These are phyloP conservation scores for Euplagia quadripunctaria DNA, from an alignment of 2,888 invertebrate species.

Conservation along the genomic window DNA sequence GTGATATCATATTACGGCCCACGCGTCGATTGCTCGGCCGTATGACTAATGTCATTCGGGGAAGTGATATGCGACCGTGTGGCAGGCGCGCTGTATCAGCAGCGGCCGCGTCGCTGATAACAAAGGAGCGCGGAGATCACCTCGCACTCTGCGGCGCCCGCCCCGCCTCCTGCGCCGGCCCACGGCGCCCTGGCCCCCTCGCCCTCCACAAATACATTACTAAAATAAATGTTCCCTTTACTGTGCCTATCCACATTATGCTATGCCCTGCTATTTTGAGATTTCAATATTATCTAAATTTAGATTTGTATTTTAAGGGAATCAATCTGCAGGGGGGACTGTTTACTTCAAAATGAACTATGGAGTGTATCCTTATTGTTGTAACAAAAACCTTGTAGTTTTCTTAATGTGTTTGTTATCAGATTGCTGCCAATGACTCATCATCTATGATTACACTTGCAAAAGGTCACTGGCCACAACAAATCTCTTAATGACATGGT, in stretches of 20 bases:
- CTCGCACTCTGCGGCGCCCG: slow-evolving; percentile 50
- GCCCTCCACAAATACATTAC: slow-evolving; percentile 57
- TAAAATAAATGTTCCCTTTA: slow-evolving; percentile 57
- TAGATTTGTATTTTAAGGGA: slow-evolving; percentile 80
- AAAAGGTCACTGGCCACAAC: slow-evolving; percentile 83
- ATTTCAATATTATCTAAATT: slow-evolving; percentile 84
- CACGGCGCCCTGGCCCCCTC: slow-evolving; percentile 48
- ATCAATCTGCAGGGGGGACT: slow-evolving; percentile 77
- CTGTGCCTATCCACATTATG: slow-evolving; percentile 66
- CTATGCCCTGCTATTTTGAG: slow-evolving; percentile 81
- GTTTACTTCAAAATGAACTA: slow-evolving; percentile 62
- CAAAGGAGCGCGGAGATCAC: slow-evolving; percentile 78
- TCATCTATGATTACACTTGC: slow-evolving; percentile 79
- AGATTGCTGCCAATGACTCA: slow-evolving; percentile 78
- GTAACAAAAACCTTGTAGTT: slow-evolving; percentile 50
- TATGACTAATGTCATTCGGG: slow-evolving; percentile 87
- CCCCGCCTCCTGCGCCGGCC: slow-evolving; percentile 54
- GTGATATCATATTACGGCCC: slow-evolving; percentile 88
- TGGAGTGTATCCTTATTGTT: slow-evolving; percentile 49
- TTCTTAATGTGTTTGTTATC: slow-evolving; percentile 71
- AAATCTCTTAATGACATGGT: slow-evolving; percentile 68
- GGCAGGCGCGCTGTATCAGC: slow-evolving; percentile 76
- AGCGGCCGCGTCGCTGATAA: slow-evolving; percentile 80
- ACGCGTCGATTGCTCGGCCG: slow-evolving; percentile 84
- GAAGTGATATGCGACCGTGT: slow-evolving; percentile 84